Evolutionary conservation across 2,888 invertebrate species (phyloP).

Genomic region (Epistrophe eligans): DNA sequence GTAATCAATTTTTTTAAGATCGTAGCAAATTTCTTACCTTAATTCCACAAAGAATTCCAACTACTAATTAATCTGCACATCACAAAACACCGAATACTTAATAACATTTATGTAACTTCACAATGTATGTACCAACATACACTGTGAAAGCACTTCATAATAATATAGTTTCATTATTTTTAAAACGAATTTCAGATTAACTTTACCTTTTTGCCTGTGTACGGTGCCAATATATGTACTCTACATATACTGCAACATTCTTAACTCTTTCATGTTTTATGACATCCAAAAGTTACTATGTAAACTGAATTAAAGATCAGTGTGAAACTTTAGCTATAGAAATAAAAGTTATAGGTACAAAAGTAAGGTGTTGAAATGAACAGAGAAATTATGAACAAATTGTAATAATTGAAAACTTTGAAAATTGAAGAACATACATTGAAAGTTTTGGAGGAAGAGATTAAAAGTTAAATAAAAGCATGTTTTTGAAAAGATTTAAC

Average conservation of each 20-base stretch:
- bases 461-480: background rate
- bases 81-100: background rate
- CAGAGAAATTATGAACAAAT: conserved; percentile 25
- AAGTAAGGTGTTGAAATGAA: conserved; percentile 19
- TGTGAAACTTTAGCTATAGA: background rate
- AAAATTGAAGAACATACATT: background rate
- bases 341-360: conserved; percentile 17
- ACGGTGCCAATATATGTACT: background rate
- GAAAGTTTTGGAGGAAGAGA: background rate
- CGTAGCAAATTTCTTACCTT: background rate
- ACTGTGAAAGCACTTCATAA: background rate
- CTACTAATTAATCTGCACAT: background rate
- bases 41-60: background rate
- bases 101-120: background rate
- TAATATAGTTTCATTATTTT: conserved; percentile 14
- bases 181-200: conserved; percentile 1
- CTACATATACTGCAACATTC: background rate
- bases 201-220: background rate
- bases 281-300: background rate
- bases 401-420: conserved; percentile 10
- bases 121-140: no score
- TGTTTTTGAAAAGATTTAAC: no score
- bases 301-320: conserved; percentile 18
- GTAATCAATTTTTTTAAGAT: background rate
- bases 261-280: background rate